Conservation (phyloP, 2,888 invertebrate species). For the Polia nebulosa region DNA sequence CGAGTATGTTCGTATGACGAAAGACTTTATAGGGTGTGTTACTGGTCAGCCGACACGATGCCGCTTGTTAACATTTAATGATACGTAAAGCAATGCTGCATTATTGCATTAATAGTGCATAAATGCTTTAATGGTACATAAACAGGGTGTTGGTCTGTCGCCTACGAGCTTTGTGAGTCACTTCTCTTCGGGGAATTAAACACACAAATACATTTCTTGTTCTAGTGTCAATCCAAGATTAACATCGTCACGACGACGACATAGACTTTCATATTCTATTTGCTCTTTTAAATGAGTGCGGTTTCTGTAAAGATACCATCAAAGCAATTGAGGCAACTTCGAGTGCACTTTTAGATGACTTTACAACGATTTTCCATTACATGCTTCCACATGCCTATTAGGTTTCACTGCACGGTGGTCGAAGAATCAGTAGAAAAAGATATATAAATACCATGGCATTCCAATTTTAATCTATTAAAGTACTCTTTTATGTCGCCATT, state of each 20-base stretch:
- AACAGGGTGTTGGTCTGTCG: constrained; percentile 55
- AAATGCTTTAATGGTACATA: constrained; percentile 55
- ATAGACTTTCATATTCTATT: constrained; percentile 16
- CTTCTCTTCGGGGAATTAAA: constrained; percentile 29
- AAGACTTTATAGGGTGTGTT: constrained; percentile 46
- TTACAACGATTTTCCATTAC: constrained; percentile 14
- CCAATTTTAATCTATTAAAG: constrained; percentile 49
- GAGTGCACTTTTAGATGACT: constrained; percentile 8
- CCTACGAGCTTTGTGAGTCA: constrained; percentile 55
- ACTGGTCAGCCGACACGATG: constrained; percentile 37
- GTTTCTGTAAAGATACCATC: constrained; percentile 22
- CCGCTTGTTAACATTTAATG: constrained; percentile 53
- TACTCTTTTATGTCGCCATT: constrained; percentile 46
- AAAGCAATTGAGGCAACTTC: constrained; percentile 7
- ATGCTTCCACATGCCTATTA: constrained; percentile 13
- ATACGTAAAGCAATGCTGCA: constrained; percentile 45
- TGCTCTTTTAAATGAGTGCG: constrained; percentile 28
- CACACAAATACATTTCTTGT: constrained; percentile 35
- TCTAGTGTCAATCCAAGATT: constrained; percentile 39
- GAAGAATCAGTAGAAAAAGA: background rate
- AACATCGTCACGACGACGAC: constrained; percentile 39
- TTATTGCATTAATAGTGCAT: constrained; percentile 60
- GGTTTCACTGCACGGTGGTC: constrained; percentile 8
- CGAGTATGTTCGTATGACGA: constrained; percentile 28
- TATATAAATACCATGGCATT: background rate